Base-by-base conservation (phyloP, 2,888 invertebrate genomes). In the Sesamia inferens region DNA sequence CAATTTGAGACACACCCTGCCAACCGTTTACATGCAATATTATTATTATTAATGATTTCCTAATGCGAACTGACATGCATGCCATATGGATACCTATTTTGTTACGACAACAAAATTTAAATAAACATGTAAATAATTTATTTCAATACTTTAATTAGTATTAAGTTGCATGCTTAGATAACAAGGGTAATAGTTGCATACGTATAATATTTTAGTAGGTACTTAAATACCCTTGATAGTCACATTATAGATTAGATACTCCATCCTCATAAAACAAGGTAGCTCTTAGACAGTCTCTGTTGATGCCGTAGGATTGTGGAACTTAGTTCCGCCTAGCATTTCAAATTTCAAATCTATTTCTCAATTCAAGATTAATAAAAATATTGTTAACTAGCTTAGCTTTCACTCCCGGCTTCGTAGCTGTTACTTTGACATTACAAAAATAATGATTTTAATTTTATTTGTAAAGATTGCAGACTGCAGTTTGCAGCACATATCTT, bases 401-500 rank as follows among this genome's bases (percentile, higher is more conserved):
- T 39, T 39, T 5, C 39, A 39, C 39, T 39, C 39, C 4, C 39
- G 39, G 39, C 39, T 39, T 39, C 39, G 39, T 39, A 5, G 39
- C 39, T 51, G 8, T 51, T 19, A 51, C 19, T 51, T 51, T 51
- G 51, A n/a, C 51, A 10, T 51, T 19, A 19, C 4, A 19, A 19
- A 51, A 19, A 51, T 8, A 19, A 6, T n/a, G n/a, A 51, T 10
- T 51, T 10, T 3, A 51, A 51, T 51, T 51, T 19, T 51, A 51
- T 51, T 19, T 51, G n/a, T 51, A 51, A n/a, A n/a, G 51, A 51
- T n/a, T 76, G 71, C 76, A 81, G 39, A 64, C 66, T 61, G 63
- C 62, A 62, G 31, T 44, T 66, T 75, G 55, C 58, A 65, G 24
- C 11, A 24, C 24, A 58, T 47, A 84, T 84, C 84, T 82, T 51